Evolutionary conservation across 2,113 vertebrate species (phyloP), one percentile per base, ranked within the genome.

Genomic region (Nibea coibor): DNA sequence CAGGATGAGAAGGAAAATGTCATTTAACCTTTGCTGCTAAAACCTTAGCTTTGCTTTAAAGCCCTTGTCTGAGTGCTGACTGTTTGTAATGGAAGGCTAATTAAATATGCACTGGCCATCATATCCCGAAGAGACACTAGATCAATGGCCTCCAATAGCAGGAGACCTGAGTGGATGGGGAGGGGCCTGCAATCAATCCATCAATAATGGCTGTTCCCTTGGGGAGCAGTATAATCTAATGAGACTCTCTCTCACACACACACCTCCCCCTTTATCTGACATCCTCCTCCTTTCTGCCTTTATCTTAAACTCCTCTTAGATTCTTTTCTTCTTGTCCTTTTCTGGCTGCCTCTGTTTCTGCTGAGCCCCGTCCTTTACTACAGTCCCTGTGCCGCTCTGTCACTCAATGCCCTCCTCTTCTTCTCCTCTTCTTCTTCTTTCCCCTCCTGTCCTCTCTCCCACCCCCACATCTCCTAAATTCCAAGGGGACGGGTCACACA

Each of bases 161-260:
- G 62, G 48, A 82, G 80, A 77, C 68, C 80, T 56, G 79, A 86
- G 83, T 85, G 83, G 80, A 90, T 26, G 65, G 91, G 91, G 90
- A 82, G 87, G 89, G 78, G 84, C 67, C 80, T 81, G 83, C 91
- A 91, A 93, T 93, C 92, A 93, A 93, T 92, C 91, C 78, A 93
- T 94, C 92, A 94, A 94, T 93, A 91, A 86, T 65, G 79, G 73
- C 85, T 11, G 68, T 66, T 85, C 67, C 86, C 91, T 87, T 26
- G 39, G 91, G 90, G 86, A 88, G 86, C 75, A 4, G 88, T 75
- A 90, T 90, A 89, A 94, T 91, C 88, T 90, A 92, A 94, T 93
- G 91, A 89, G 72, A 75, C 72, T 72, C 84, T 61, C 65, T 72
- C 81, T 82, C 76, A 50, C 80, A 62, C 70, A 82, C 82, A 77